These are phyloP conservation scores for Ictidomys tridecemlineatus DNA, from an alignment of 2,113 vertebrate genomes.

Conservation along the genomic window DNA sequence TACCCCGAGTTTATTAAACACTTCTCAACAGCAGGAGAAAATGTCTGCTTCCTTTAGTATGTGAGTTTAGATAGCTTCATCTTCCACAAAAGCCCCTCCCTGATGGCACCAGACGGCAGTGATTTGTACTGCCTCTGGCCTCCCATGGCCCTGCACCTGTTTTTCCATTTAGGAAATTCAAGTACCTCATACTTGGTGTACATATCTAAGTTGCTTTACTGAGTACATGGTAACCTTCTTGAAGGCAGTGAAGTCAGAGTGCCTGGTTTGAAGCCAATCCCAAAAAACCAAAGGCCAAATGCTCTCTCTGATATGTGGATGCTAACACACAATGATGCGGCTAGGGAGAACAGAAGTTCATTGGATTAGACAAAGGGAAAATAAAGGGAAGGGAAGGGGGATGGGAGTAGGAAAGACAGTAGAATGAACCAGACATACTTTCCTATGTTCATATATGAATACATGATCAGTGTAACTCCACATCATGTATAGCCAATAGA, in stretches of 20 bases:
- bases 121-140: not conserved
- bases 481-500: too few species aligned
- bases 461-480: too few species aligned
- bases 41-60: not conserved
- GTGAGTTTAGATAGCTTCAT: not conserved
- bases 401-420: too few species aligned
- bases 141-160: not conserved
- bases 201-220: not conserved
- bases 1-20: not conserved
- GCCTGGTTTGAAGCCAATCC: not conserved
- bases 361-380: too few species aligned
- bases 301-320: too few species aligned
- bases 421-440: too few species aligned
- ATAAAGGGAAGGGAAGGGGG: too few species aligned
- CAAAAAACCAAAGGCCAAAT: not conserved
- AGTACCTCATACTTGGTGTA: not conserved
- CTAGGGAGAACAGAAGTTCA: too few species aligned
- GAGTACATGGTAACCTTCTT: not conserved
- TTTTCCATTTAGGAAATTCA: not conserved
- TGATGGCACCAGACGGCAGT: not conserved
- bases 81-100: constrained; percentile 17
- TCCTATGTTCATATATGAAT: too few species aligned
- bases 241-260: constrained; percentile 41
- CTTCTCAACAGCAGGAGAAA: constrained; percentile 61
- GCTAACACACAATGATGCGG: too few species aligned